Base-by-base conservation (phyloP, 1,140 invertebrate species). In the Caenorhabditis remanei region DNA sequence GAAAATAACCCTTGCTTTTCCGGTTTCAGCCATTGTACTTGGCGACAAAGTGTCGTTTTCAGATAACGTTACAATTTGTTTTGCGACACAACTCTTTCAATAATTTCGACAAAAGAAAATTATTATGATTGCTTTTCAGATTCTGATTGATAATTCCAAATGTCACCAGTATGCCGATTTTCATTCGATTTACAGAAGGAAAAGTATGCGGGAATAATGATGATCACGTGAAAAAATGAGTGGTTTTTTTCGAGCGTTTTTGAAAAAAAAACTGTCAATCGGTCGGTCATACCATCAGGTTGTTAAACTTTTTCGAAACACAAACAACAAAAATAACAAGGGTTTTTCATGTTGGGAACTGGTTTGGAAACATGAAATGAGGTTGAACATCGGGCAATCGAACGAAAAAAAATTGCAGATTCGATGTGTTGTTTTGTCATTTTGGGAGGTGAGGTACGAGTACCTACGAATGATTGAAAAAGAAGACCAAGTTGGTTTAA, bases 301-400 rank as follows among this genome's bases (percentile, higher is more conserved):
- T 79, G 71, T 79, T 79, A 79, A 79, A 79, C 71, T 79, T 79
- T 67, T 79, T 53, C n/a, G 40, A 79, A 71, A 71, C 65, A 79
- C 71, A 79, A 79, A 79, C 71, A 79, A 50, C 71, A 50, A 79
- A 79, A 79, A 79, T 79, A 79, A 79, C 71, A 79, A 79, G 71
- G 71, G 71, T 50, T 79, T 79, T 79, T 79, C 71, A 41, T 53
- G 71, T 79, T 50, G 43, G 46, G 71, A 79, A 79, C 71, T 50
- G 71, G 71, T 79, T 79, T 79, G 46, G 71, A 79, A 79, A 79
- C 71, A 79, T 79, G 14, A 79, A 79, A 79, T 79, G 71, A 79
- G 71, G 71, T 79, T 79, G 71, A 79, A 79, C 71, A 79, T 79
- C 71, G 71, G 71, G 21, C 71, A 79, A 50, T 79, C 46, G 71